These are phyloP conservation scores for Aphelenchoides besseyi DNA, from an alignment of 1,140 invertebrate species.

Conservation along the genomic window DNA sequence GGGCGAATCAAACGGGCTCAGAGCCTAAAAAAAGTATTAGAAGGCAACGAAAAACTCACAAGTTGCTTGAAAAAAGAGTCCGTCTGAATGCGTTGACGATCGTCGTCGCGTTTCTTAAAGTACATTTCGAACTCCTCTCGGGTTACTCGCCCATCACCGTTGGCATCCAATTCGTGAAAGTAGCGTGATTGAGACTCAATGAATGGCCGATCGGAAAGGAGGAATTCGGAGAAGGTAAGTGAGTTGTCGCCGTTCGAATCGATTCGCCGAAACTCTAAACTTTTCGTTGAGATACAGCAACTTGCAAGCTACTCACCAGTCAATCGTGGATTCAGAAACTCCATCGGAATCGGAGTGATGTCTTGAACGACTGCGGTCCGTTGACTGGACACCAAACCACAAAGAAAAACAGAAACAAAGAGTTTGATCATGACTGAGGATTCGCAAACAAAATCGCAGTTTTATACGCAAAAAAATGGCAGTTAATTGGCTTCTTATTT, in stretches of 20 bases:
- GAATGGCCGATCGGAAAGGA: constrained; percentile 52
- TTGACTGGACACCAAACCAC: neutral
- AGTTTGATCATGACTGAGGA: too few species aligned
- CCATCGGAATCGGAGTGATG: constrained; percentile 57
- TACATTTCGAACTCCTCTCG: constrained; percentile 53
- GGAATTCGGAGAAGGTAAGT: constrained; percentile 50
- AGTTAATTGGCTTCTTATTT: too few species aligned
- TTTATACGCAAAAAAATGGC: too few species aligned
- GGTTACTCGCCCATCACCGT: constrained; percentile 48
- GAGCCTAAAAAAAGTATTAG: neutral
- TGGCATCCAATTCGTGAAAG: constrained; percentile 50
- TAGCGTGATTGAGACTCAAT: constrained; percentile 48
- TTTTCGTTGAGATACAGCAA: neutral
- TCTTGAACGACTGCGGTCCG: constrained; percentile 16
- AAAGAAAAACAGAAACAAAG: neutral
- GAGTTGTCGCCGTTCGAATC: constrained; percentile 45
- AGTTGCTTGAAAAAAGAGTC: constrained; percentile 55
- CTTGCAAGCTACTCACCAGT: constrained; percentile 32
- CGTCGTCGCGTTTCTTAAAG: constrained; percentile 38
- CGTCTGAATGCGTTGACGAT: constrained; percentile 39
- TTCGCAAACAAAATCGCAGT: too few species aligned
- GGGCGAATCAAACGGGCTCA: neutral
- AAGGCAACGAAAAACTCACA: constrained; percentile 31
- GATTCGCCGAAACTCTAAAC: constrained; percentile 53
- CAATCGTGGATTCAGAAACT: constrained; percentile 45